phyloP scores from a whole-genome alignment of 1,140 invertebrate genomes.

The Drosophila bifasciata region DNA sequence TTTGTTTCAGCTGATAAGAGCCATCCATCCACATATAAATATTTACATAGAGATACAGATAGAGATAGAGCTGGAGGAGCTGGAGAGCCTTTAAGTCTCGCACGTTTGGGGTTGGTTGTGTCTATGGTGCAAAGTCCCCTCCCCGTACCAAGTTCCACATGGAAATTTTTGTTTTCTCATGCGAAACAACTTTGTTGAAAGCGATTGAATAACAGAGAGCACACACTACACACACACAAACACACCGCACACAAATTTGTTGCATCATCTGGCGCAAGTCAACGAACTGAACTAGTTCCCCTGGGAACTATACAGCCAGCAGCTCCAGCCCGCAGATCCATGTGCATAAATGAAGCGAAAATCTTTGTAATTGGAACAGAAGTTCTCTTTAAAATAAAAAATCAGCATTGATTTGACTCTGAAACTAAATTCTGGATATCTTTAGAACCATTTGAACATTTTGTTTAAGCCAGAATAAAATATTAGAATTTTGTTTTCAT shows the following conservation, averaged over 20 bases:
- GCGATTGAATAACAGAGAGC: slow-evolving; percentile 35
- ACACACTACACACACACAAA: slow-evolving; percentile 1
- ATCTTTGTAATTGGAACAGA: too few relatives aligned
- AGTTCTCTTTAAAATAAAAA: too few relatives aligned
- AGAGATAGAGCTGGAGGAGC: neutral
- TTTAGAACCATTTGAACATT: too few relatives aligned
- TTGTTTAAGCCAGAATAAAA: too few relatives aligned
- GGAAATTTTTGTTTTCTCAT: slow-evolving; percentile 49
- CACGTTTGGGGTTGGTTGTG: neutral
- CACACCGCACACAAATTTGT: slow-evolving; percentile 11
- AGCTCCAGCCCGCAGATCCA: neutral
- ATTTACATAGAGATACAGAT: slow-evolving; percentile 2
- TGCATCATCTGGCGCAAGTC: slow-evolving; percentile 31
- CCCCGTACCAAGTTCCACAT: slow-evolving; percentile 1
- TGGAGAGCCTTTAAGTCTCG: slow-evolving; percentile 27
- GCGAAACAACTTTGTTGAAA: slow-evolving; percentile 37
- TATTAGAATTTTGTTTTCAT: too few relatives aligned
- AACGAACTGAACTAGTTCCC: slow-evolving; percentile 34
- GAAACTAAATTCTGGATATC: too few relatives aligned
- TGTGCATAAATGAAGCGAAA: too few relatives aligned
- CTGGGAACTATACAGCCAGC: neutral
- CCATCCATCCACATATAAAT: slow-evolving; percentile 16
- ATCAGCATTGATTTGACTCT: too few relatives aligned
- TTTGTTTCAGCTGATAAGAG: slow-evolving; percentile 10
- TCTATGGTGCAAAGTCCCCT: slow-evolving; percentile 1